phyloP scores from a whole-genome alignment of 1,140 invertebrate genomes.

The Drosophila quadrilineata region DNA sequence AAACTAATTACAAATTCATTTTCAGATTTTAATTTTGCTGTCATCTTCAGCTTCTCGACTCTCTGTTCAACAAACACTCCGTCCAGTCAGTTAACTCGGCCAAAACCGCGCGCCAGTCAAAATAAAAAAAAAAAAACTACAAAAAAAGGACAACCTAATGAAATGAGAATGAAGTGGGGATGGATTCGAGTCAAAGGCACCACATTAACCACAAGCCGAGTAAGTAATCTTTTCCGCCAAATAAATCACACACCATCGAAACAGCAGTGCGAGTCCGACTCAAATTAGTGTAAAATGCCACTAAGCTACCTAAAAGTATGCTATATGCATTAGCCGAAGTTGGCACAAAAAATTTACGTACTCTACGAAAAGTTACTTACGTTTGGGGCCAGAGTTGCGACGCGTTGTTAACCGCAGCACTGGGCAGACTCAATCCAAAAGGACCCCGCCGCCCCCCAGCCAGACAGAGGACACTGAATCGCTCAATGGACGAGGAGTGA shows the following conservation, averaged over 20 bases:
- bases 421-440: constrained; percentile 1
- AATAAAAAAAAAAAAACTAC: constrained; percentile 31
- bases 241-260: constrained; percentile 80
- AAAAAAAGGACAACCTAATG: neutral
- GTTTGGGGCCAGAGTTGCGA: constrained; percentile 67
- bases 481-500: neutral
- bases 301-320: constrained; percentile 77
- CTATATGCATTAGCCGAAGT: constrained; percentile 56
- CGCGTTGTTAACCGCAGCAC: constrained; percentile 70
- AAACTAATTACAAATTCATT: constrained; percentile 81
- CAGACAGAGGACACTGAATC: neutral
- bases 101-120: constrained; percentile 33
- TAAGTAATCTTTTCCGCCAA: constrained; percentile 81
- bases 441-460: neutral
- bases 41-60: constrained; percentile 54
- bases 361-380: constrained; percentile 75
- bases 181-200: constrained; percentile 16
- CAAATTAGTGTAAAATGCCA: constrained; percentile 78
- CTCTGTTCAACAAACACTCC: constrained; percentile 24
- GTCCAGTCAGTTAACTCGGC: constrained; percentile 6
- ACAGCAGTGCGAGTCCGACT: constrained; percentile 44
- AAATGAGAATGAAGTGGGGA: neutral
- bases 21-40: constrained; percentile 73
- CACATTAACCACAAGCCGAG: constrained; percentile 53
- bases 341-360: constrained; percentile 64